Conservation (phyloP, 2,797 vertebrate species). For the Sciurus carolinensis region DNA sequence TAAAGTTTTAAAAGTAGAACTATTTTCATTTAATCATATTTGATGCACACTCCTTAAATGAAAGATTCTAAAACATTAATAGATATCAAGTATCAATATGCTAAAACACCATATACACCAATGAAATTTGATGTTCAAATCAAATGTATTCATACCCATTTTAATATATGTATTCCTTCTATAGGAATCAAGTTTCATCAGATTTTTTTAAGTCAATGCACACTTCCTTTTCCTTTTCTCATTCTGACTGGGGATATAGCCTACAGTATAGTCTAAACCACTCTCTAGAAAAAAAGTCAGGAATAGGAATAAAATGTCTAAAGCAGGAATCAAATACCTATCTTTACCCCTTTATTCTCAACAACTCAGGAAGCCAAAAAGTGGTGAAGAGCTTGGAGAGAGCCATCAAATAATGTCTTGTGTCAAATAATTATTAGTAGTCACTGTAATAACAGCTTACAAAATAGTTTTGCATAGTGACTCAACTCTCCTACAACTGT, state of each 20-base stretch:
- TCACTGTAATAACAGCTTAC: not conserved
- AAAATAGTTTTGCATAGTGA: slow-evolving; percentile 54
- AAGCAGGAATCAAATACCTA: not conserved
- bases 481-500: not conserved
- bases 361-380: slow-evolving; percentile 15
- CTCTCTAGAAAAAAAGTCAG: not conserved
- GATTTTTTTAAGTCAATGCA: slow-evolving; percentile 39
- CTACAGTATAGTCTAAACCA: slow-evolving; percentile 15
- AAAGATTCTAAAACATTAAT: slow-evolving; percentile 43
- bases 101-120: slow-evolving; percentile 12
- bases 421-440: slow-evolving; percentile 59
- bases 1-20: not conserved
- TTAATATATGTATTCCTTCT: slow-evolving; percentile 42
- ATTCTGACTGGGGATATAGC: not conserved
- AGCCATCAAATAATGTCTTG: not conserved
- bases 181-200: slow-evolving; percentile 12
- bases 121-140: slow-evolving; percentile 41
- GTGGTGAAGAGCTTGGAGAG: not conserved
- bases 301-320: slow-evolving; percentile 39
- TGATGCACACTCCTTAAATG: slow-evolving; percentile 6
- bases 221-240: slow-evolving; percentile 20
- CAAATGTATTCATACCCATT: slow-evolving; percentile 26
- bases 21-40: slow-evolving; percentile 56
- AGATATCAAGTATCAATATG: slow-evolving; percentile 40
- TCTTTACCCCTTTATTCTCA: not conserved